Evolutionary conservation across 1,140 invertebrate species (phyloP).

Genomic region (Drosophila tani): DNA sequence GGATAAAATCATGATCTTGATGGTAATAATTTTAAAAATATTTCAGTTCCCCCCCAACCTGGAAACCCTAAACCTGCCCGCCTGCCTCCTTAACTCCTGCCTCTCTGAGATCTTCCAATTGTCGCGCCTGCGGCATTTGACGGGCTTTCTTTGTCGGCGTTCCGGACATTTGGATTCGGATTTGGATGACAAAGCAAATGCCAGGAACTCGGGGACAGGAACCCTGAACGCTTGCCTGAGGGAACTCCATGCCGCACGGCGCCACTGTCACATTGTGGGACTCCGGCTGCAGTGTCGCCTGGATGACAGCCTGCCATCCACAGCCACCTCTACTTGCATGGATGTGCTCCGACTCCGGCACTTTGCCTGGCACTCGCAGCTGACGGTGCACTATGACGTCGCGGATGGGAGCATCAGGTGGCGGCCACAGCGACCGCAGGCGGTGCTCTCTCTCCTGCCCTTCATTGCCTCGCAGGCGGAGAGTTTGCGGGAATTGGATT

Average conservation of each 20-base stretch:
- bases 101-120: constrained; percentile 45
- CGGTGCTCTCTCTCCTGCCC: constrained; percentile 48
- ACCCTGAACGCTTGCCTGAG: constrained; percentile 23
- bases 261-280: constrained; percentile 60
- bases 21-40: not conserved
- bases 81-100: constrained; percentile 51
- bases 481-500: constrained; percentile 71
- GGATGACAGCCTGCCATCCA: constrained; percentile 52
- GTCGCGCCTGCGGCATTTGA: constrained; percentile 60
- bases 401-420: constrained; percentile 72
- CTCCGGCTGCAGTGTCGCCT: constrained; percentile 69
- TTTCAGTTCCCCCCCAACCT: constrained; percentile 19
- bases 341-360: constrained; percentile 43
- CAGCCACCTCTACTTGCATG: constrained; percentile 21
- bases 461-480: constrained; percentile 57
- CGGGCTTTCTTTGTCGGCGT: constrained; percentile 57
- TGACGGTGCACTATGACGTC: constrained; percentile 66
- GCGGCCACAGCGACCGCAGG: constrained; percentile 68
- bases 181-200: constrained; percentile 45
- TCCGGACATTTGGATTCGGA: constrained; percentile 9
- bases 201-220: constrained; percentile 22
- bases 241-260: not conserved
- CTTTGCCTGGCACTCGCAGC: constrained; percentile 68
- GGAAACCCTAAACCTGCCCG: constrained; percentile 56
- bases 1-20: not conserved